phyloP scores from a whole-genome alignment of 2,888 invertebrate species.

The Rhaphigaster nebulosa region DNA sequence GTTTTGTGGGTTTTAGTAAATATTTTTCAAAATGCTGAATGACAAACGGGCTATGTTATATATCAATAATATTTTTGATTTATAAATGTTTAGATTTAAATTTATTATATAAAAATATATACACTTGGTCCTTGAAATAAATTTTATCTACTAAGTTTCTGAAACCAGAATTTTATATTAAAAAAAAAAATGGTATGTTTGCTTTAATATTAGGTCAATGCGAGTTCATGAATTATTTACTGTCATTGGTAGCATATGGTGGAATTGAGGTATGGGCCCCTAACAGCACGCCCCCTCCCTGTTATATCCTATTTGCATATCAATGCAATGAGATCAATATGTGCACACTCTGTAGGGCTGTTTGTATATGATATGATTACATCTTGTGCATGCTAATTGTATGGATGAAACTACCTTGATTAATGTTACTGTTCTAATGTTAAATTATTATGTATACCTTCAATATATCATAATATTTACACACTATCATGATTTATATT shows the following conservation, averaged over 20 bases:
- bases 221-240: conserved; percentile 1
- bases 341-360: conserved; percentile 39
- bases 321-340: conserved; percentile 56
- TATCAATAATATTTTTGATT: background rate
- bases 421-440: background rate
- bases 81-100: background rate
- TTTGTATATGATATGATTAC: conserved; percentile 23
- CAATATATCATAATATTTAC: background rate
- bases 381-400: conserved; percentile 9
- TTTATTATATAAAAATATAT: background rate
- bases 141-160: background rate
- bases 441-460: background rate
- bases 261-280: conserved; percentile 3
- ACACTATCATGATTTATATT: background rate
- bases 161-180: background rate
- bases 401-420: background rate
- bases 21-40: no score
- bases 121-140: background rate
- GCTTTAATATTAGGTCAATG: background rate
- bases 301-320: conserved; percentile 50
- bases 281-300: conserved; percentile 18
- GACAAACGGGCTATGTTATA: no score
- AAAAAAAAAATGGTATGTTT: background rate
- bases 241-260: conserved; percentile 33
- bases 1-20: no score